Conservation (phyloP, 2,797 vertebrate species). For the Phylloscopus collybita region DNA sequence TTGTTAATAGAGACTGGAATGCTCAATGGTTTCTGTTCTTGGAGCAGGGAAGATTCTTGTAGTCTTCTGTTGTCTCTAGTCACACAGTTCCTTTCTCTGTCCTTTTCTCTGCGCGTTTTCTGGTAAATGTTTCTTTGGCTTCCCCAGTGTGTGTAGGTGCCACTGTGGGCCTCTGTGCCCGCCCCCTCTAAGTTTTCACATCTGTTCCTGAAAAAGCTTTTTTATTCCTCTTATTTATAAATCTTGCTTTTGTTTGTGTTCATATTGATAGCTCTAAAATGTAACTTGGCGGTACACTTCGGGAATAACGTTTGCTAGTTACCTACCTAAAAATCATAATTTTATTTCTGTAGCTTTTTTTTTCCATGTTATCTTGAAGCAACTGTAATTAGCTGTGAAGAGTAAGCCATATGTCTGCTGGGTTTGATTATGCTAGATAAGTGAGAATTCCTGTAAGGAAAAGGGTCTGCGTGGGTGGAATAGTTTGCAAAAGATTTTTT, state of each 20-base stretch:
- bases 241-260: neutral
- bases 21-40: neutral
- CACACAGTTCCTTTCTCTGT: neutral
- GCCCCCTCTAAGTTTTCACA: neutral
- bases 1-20: neutral
- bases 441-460: conserved; percentile 2
- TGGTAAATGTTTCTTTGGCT: neutral
- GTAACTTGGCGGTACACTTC: neutral
- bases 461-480: neutral
- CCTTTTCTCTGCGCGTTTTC: neutral
- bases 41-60: neutral
- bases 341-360: neutral
- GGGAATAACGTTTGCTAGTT: neutral
- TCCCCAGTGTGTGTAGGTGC: neutral
- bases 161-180: neutral
- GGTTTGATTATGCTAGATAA: neutral
- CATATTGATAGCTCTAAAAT: neutral
- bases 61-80: neutral
- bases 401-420: neutral
- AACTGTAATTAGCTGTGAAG: neutral
- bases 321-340: neutral
- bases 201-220: neutral
- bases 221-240: neutral
- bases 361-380: neutral
- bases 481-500: neutral